Conservation (phyloP, 2,888 invertebrate species). For the Laspeyria flexula region DNA sequence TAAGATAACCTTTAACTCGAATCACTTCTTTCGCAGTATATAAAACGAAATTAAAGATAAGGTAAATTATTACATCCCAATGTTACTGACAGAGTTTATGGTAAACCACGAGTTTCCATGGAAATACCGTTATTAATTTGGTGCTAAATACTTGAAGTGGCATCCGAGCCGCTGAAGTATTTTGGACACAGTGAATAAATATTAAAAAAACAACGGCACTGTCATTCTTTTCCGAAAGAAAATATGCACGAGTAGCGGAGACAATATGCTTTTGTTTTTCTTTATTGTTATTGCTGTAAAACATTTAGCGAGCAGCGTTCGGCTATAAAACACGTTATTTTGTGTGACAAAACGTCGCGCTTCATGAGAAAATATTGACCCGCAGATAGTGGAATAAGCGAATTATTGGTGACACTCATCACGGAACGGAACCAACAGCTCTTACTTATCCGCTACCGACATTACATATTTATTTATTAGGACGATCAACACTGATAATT, state of each 20-base stretch:
- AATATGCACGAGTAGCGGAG: constrained; percentile 70
- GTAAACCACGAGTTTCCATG: constrained; percentile 42
- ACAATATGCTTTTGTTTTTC: constrained; percentile 84
- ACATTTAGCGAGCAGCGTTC: constrained; percentile 78
- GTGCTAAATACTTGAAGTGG: constrained; percentile 60
- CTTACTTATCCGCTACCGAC: constrained; percentile 32
- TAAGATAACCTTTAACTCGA: constrained; percentile 3
- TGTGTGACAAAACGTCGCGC: constrained; percentile 84
- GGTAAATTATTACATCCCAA: constrained; percentile 8
- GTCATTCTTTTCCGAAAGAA: constrained; percentile 76
- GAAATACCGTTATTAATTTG: constrained; percentile 63
- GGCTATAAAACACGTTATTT: constrained; percentile 83
- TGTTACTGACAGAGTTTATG: constrained; percentile 48
- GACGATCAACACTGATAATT: constrained; percentile 30
- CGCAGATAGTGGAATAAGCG: constrained; percentile 83
- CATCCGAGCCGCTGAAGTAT: constrained; percentile 65
- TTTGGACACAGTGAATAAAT: constrained; percentile 75
- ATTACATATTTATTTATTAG: constrained; percentile 47
- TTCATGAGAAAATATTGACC: constrained; percentile 86
- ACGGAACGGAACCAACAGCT: constrained; percentile 61
- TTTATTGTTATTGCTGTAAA: constrained; percentile 85
- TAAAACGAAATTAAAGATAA: neutral
- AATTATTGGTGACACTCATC: constrained; percentile 73
- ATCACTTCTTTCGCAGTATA: neutral
- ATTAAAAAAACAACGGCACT: constrained; percentile 78